Evolutionary conservation across 2,113 vertebrate genomes (phyloP).

Genomic region (Euleptes europaea): DNA sequence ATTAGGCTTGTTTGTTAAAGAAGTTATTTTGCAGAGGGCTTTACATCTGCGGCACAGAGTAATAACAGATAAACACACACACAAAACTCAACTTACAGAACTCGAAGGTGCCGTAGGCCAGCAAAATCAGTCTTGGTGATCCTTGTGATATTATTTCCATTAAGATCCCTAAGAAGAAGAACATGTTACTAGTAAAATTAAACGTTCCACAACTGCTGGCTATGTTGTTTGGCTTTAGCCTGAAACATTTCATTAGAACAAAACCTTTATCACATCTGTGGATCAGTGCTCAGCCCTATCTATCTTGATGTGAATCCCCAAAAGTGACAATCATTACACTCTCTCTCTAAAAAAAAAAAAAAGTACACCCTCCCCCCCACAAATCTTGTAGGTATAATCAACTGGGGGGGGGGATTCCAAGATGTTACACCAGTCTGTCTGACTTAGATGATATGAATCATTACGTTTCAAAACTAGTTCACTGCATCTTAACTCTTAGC

Average conservation of each 20-base stretch:
- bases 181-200: constrained; percentile 56
- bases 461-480: neutral
- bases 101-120: constrained; percentile 92
- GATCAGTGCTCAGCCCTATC: neutral
- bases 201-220: constrained; percentile 31
- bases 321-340: constrained; percentile 23
- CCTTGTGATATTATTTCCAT: constrained; percentile 98
- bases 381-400: neutral
- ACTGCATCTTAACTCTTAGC: neutral
- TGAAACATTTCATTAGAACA: constrained; percentile 26
- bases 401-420: neutral
- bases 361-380: constrained; percentile 2
- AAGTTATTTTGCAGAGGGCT: neutral
- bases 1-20: neutral
- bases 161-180: constrained; percentile 88
- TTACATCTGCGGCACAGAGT: constrained; percentile 6
- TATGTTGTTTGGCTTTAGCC: constrained; percentile 12
- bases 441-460: neutral
- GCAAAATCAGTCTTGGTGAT: constrained; percentile 95
- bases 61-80: constrained; percentile 10
- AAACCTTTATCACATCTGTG: neutral
- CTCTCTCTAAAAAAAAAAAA: constrained; percentile 1
- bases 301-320: neutral
- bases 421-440: neutral
- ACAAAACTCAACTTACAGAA: constrained; percentile 87